These are phyloP conservation scores for Lamellibrachia luymesi DNA, from an alignment of 1,140 invertebrate species.

Conservation along the genomic window DNA sequence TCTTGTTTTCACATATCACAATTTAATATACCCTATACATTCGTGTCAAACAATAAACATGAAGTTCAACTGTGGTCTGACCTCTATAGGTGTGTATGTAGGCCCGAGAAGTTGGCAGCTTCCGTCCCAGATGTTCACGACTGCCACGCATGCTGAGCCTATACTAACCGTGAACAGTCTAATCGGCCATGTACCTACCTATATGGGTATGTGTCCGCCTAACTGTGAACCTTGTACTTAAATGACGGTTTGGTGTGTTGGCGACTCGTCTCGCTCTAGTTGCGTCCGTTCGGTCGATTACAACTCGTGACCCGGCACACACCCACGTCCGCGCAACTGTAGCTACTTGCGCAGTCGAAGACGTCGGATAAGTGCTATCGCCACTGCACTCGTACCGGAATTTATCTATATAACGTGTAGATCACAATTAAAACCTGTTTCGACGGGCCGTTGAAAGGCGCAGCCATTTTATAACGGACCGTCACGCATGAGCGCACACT, in stretches of 20 bases:
- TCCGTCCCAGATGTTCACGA: background rate
- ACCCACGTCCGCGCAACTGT: background rate
- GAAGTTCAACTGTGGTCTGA: no score
- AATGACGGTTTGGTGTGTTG: background rate
- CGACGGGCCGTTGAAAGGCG: background rate
- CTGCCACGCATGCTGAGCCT: background rate
- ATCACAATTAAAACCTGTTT: background rate
- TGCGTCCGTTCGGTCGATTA: background rate
- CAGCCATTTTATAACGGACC: background rate
- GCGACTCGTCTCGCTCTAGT: background rate
- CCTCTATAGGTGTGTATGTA: background rate
- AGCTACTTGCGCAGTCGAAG: no score
- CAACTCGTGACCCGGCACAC: background rate
- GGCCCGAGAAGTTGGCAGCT: background rate
- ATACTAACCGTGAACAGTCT: background rate
- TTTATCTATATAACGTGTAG: background rate
- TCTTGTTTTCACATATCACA: no score
- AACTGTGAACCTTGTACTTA: background rate
- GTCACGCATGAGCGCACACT: constrained; percentile 23
- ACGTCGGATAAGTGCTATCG: background rate
- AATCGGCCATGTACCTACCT: background rate
- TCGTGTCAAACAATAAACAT: no score
- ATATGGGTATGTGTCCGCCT: background rate
- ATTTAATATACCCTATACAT: no score
- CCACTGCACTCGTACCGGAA: background rate